Base-by-base conservation (phyloP, 2,888 invertebrate species). In the Stenolophus ochropezus region DNA sequence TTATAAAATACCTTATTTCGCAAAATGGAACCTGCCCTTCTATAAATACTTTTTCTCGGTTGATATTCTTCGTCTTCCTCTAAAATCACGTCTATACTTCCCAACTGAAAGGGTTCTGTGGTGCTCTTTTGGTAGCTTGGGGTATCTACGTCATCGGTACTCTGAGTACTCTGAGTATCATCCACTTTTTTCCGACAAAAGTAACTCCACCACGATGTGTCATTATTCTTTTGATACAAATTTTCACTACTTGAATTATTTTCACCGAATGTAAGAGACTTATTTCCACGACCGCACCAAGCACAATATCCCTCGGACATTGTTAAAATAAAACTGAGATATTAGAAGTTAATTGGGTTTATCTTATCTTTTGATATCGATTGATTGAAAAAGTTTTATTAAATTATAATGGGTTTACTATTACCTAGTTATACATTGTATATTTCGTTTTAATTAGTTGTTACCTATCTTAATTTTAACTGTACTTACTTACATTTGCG, bases 261-360 rank as follows among this genome's bases (percentile, higher is more conserved):
- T 47, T 47, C 47, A 1, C 49, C 73, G 27, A 25, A 79, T 18
- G 47, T n/a, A 8, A 25, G 42, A 5, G 14, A 27, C 51, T 25
- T 78, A 21, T 73, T 73, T 6, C 81, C 75, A 20, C 82, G 76
- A n/a, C 82, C 82, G 25, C 83, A 84, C 71, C 80, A 80, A 0
- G 71, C 82, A 71, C 83, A 83, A 73, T 82, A 82, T 61, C 82
- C 81, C 14, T 27, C 49, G n/a, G 84, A 77, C 84, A 84, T 84
- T 23, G 25, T 82, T 42, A 42, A 42, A 42, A 42, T 42, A 42
- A 42, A 11, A 42, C 33, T 42, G 33, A 42, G 1, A 11, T 11
- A 11, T 42, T 11, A 42, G 11, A 42, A 42, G 33, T 42, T 11
- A n/a, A n/a, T n/a, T n/a, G n/a, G n/a, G n/a, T n/a, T n/a, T n/a